Conservation (phyloP, 2,888 invertebrate genomes). For the Himalopsyche tibetana region DNA sequence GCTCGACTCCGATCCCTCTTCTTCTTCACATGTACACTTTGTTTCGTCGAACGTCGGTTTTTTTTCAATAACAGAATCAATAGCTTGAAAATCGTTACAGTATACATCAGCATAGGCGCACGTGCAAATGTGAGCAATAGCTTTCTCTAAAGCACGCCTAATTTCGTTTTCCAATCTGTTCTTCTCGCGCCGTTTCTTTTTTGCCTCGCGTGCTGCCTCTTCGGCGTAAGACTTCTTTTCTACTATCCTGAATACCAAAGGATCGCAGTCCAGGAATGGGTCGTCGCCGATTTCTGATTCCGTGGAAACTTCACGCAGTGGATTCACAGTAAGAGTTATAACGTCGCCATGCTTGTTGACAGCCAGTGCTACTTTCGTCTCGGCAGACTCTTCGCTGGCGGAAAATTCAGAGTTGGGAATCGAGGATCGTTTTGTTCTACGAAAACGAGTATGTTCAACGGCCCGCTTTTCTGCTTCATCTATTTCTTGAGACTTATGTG, state of each 20-base stretch:
- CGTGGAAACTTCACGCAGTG: conserved; percentile 79
- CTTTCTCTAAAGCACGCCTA: conserved; percentile 74
- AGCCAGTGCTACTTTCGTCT: conserved; percentile 80
- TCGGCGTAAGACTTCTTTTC: conserved; percentile 75
- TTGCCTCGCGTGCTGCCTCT: conserved; percentile 75
- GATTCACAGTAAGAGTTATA: conserved; percentile 80
- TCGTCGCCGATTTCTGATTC: conserved; percentile 78
- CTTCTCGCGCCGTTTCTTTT: conserved; percentile 76
- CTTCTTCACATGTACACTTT: conserved; percentile 71
- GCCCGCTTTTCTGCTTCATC: not conserved
- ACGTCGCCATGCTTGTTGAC: conserved; percentile 81
- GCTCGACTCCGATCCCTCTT: conserved; percentile 70
- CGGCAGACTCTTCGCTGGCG: conserved; percentile 71
- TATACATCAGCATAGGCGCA: conserved; percentile 76
- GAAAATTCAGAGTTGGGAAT: not conserved
- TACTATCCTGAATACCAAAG: conserved; percentile 81
- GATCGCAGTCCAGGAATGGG: conserved; percentile 83
- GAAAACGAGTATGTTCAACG: not conserved
- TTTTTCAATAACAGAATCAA: conserved; percentile 73
- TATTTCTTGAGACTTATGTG: not conserved
- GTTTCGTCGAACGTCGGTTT: conserved; percentile 74
- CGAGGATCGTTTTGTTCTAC: not conserved
- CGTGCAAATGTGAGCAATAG: conserved; percentile 74
- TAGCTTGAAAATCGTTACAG: conserved; percentile 74
- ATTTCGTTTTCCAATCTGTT: conserved; percentile 77